These are phyloP conservation scores for Tribolium freemani DNA, from an alignment of 2,888 invertebrate genomes.

Conservation along the genomic window DNA sequence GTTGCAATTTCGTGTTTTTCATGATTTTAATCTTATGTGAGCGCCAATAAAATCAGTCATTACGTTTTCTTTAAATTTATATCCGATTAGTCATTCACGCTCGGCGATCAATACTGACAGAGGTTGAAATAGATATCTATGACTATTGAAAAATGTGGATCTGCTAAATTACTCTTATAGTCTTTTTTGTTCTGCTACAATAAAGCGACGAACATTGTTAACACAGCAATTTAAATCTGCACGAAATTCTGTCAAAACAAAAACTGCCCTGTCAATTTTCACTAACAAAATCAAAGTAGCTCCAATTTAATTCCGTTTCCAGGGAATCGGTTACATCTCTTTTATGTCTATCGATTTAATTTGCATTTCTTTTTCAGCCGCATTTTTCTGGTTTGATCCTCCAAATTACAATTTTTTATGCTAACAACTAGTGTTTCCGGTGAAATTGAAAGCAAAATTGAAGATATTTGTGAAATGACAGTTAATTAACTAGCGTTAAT, in stretches of 20 bases:
- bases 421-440: too few relatives aligned
- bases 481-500: too few relatives aligned
- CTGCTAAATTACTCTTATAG: background rate
- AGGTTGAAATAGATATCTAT: background rate
- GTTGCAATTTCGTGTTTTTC: constrained; percentile 20
- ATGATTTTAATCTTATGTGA: constrained; percentile 16
- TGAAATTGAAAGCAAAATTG: background rate
- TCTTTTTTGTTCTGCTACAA: background rate
- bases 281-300: constrained; percentile 21
- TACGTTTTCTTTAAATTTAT: constrained; percentile 10
- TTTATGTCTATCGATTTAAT: constrained; percentile 22
- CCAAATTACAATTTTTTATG: too few relatives aligned
- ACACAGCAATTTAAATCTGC: background rate
- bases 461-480: too few relatives aligned
- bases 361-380: background rate
- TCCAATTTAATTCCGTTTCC: constrained; percentile 21
- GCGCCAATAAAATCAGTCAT: constrained; percentile 13
- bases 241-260: constrained; percentile 2
- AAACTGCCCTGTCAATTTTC: constrained; percentile 10
- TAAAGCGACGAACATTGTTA: background rate
- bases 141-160: background rate
- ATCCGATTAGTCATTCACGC: constrained; percentile 12
- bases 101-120: background rate
- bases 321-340: constrained; percentile 21
- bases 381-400: background rate